Conservation (phyloP, 2,113 vertebrate genomes). For the Polypterus bichir region DNA sequence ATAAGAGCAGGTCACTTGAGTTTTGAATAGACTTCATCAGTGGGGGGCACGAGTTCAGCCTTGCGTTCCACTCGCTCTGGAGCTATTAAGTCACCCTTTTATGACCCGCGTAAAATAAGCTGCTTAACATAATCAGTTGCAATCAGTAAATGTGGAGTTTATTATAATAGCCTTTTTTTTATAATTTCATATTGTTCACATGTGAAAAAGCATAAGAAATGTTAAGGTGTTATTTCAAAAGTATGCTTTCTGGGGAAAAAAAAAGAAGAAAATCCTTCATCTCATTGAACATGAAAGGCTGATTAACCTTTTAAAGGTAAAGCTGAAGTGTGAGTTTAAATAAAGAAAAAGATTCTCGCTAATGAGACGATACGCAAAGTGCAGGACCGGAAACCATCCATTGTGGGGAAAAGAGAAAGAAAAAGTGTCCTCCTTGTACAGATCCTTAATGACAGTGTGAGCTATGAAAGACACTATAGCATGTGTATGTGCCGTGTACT, state of each 20-base stretch:
- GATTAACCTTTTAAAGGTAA: slow-evolving; percentile 48
- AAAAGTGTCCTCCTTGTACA: background rate
- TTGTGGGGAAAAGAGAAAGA: no score
- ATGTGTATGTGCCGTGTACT: background rate
- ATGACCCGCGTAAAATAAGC: slow-evolving; percentile 70
- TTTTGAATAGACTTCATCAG: slow-evolving; percentile 98
- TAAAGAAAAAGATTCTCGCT: background rate
- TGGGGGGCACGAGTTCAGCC: slow-evolving; percentile 75
- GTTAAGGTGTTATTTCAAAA: slow-evolving; percentile 47
- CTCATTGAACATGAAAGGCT: slow-evolving; percentile 38
- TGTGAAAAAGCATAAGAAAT: slow-evolving; percentile 45
- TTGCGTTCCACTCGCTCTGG: slow-evolving; percentile 72
- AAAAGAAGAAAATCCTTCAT: slow-evolving; percentile 21
- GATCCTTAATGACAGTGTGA: background rate
- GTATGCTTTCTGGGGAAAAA: slow-evolving; percentile 29
- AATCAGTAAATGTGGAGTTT: slow-evolving; percentile 94
- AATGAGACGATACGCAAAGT: background rate
- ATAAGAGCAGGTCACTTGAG: slow-evolving; percentile 67
- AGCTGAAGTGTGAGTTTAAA: slow-evolving; percentile 17
- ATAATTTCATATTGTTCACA: slow-evolving; percentile 61
- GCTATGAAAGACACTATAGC: background rate
- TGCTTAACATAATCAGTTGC: slow-evolving; percentile 90
- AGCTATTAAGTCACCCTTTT: slow-evolving; percentile 71
- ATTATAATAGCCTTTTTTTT: slow-evolving; percentile 65
- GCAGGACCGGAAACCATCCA: no score